Conservation (phyloP, 2,797 vertebrate genomes). For the Brachymystax lenok region DNA sequence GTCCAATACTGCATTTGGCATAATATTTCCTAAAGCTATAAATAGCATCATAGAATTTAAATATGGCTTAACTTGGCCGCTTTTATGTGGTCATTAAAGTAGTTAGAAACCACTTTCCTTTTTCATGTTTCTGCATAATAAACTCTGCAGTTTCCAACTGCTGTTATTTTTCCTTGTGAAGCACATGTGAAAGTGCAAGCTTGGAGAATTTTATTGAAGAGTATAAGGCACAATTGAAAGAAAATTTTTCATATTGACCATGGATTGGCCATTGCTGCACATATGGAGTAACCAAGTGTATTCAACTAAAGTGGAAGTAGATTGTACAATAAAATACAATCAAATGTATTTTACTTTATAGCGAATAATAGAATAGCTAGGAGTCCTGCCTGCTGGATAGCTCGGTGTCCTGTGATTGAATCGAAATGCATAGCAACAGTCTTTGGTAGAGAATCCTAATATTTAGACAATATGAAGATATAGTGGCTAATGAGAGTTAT, state of each 20-base stretch:
- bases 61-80: background rate
- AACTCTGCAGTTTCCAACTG: background rate
- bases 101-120: background rate
- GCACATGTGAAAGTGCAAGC: too few relatives aligned
- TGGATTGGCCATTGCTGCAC: background rate
- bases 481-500: too few relatives aligned
- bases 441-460: background rate
- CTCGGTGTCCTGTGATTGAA: background rate
- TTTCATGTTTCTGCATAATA: conserved; percentile 11
- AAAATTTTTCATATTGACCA: background rate
- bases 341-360: background rate
- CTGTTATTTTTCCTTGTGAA: background rate
- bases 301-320: background rate
- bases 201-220: background rate
- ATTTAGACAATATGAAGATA: too few relatives aligned
- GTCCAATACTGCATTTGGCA: background rate
- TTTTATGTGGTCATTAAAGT: background rate
- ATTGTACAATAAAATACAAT: background rate
- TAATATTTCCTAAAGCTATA: background rate
- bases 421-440: background rate
- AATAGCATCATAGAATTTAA: conserved; percentile 3
- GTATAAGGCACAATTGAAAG: background rate
- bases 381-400: background rate
- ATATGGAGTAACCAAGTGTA: background rate
- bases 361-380: background rate